phyloP scores from a whole-genome alignment of 2,888 invertebrate genomes.

The Ormyrus rosae region DNA sequence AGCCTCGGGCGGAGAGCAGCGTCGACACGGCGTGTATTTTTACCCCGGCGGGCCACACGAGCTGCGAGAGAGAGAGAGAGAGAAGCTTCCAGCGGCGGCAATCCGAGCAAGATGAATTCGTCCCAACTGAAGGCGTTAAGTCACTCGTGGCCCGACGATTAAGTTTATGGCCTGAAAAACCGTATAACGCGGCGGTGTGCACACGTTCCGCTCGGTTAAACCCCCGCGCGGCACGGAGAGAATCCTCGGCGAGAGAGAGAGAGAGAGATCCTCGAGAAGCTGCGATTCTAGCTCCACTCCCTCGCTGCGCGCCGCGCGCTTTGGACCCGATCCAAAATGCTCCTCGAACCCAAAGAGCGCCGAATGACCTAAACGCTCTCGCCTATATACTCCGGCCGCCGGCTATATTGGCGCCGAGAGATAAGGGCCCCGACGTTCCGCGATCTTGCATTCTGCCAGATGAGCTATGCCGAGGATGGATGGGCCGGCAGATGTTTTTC shows the following conservation, averaged over 20 bases:
- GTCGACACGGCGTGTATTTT: conserved; percentile 4
- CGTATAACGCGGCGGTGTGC: conserved; percentile 25
- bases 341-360: too few relatives aligned
- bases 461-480: too few relatives aligned
- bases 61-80: not conserved
- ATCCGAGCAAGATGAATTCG: conserved; percentile 40
- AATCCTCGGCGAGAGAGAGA: conserved; percentile 16
- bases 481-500: too few relatives aligned
- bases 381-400: too few relatives aligned
- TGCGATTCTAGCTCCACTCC: too few relatives aligned
- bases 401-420: too few relatives aligned
- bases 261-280: too few relatives aligned
- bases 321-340: conserved; percentile 48
- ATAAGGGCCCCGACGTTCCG: too few relatives aligned
- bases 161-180: conserved; percentile 54
- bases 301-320: not conserved
- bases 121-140: conserved; percentile 37
- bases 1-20: not conserved
- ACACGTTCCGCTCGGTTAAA: conserved; percentile 43
- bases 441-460: too few relatives aligned
- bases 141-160: conserved; percentile 39
- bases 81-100: not conserved
- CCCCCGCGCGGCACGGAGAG: not conserved
- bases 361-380: too few relatives aligned
- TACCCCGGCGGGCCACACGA: not conserved